phyloP scores from a whole-genome alignment of 2,888 invertebrate genomes.

The Latrodectus hesperus region DNA sequence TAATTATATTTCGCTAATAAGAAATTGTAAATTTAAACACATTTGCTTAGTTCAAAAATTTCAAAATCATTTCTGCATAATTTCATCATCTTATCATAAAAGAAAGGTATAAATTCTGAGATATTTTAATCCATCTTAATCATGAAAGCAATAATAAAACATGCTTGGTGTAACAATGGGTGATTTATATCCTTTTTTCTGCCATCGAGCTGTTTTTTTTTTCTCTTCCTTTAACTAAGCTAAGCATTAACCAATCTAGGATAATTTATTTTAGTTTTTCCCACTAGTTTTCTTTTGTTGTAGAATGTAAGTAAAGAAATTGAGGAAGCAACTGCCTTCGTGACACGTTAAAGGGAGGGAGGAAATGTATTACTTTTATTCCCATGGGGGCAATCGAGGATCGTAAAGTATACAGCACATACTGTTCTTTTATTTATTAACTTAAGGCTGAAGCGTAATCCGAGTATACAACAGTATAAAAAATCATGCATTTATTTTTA shows the following conservation, averaged over 20 bases:
- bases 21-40: not conserved
- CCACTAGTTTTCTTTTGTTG: conserved; percentile 3
- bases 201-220: too few species aligned
- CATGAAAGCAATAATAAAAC: too few species aligned
- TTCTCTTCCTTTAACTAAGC: not conserved
- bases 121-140: too few species aligned
- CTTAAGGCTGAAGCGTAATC: conserved; percentile 27
- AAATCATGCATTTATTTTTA: too few species aligned
- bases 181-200: too few species aligned
- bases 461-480: not conserved
- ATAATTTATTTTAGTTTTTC: conserved; percentile 25
- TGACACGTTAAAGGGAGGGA: conserved; percentile 39
- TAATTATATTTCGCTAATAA: too few species aligned
- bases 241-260: not conserved
- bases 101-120: too few species aligned
- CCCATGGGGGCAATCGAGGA: conserved; percentile 32
- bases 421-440: conserved; percentile 45
- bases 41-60: not conserved
- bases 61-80: not conserved
- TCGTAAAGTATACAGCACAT: conserved; percentile 13
- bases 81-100: not conserved
- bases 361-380: conserved; percentile 33
- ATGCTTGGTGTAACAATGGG: too few species aligned
- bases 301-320: not conserved
- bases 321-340: conserved; percentile 24